These are phyloP conservation scores for Fabriciana adippe DNA, from an alignment of 2,888 invertebrate species.

Conservation along the genomic window DNA sequence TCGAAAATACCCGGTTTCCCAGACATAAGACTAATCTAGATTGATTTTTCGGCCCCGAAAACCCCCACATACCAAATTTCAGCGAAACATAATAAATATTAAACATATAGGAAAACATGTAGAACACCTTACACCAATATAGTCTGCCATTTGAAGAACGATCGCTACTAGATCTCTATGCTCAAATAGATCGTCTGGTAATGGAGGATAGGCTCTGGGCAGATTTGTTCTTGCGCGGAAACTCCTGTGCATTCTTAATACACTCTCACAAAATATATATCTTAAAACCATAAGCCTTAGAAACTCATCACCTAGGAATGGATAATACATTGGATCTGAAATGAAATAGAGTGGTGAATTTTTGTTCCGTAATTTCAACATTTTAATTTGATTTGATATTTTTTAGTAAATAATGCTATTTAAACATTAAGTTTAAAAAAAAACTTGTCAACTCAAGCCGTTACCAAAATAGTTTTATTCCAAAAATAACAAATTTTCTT, in stretches of 20 bases:
- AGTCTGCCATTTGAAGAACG: constrained; percentile 91
- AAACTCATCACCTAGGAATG: constrained; percentile 98
- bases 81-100: too few species aligned
- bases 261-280: constrained; percentile 96
- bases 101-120: constrained; percentile 40
- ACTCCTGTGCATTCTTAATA: constrained; percentile 92
- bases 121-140: constrained; percentile 86
- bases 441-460: too few species aligned
- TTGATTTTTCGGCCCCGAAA: too few species aligned
- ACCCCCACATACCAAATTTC: too few species aligned
- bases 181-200: constrained; percentile 94
- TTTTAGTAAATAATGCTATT: too few species aligned
- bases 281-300: constrained; percentile 93
- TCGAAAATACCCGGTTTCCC: too few species aligned
- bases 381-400: neutral
- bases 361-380: neutral
- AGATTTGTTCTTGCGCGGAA: constrained; percentile 92
- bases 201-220: constrained; percentile 91
- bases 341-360: constrained; percentile 32
- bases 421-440: neutral
- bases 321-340: constrained; percentile 86
- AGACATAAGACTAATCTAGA: too few species aligned
- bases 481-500: too few species aligned
- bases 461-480: too few species aligned
- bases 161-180: constrained; percentile 90